Conservation (phyloP, 2,888 invertebrate genomes). For the Perithous albicinctus region DNA sequence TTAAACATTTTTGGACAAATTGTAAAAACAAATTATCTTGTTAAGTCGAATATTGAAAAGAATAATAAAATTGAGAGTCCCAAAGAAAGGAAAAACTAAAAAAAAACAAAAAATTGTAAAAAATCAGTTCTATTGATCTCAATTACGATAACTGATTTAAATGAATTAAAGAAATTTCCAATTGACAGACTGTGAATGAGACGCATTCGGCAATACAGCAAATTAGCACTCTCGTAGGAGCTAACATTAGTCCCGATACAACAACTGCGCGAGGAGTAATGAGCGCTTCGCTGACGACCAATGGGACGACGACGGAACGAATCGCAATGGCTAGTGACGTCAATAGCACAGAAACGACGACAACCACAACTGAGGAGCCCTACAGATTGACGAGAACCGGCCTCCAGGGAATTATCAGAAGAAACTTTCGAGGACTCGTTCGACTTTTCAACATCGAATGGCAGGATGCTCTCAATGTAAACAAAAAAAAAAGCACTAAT, state of each 20-base stretch:
- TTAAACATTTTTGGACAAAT: no score
- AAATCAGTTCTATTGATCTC: background rate
- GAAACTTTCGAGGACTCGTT: conserved; percentile 85
- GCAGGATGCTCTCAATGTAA: conserved; percentile 85
- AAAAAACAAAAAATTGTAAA: no score
- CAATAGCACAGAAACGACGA: conserved; percentile 75
- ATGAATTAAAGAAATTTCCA: background rate
- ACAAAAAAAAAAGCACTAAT: conserved; percentile 8
- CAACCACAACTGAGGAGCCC: conserved; percentile 80
- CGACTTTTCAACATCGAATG: conserved; percentile 86
- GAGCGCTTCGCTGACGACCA: conserved; percentile 42
- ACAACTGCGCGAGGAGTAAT: conserved; percentile 57
- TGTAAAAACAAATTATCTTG: no score
- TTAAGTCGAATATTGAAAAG: no score
- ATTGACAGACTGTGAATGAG: conserved; percentile 85
- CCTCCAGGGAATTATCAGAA: conserved; percentile 83
- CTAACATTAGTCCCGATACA: conserved; percentile 70
- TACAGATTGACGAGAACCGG: conserved; percentile 83
- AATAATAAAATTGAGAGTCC: no score
- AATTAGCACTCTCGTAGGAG: conserved; percentile 82
- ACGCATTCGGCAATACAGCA: conserved; percentile 85
- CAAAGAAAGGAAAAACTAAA: no score
- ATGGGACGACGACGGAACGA: conserved; percentile 32
- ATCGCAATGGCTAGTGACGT: background rate
- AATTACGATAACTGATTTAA: background rate